Conservation (phyloP, 2,113 vertebrate species). For the Macrotus californicus region DNA sequence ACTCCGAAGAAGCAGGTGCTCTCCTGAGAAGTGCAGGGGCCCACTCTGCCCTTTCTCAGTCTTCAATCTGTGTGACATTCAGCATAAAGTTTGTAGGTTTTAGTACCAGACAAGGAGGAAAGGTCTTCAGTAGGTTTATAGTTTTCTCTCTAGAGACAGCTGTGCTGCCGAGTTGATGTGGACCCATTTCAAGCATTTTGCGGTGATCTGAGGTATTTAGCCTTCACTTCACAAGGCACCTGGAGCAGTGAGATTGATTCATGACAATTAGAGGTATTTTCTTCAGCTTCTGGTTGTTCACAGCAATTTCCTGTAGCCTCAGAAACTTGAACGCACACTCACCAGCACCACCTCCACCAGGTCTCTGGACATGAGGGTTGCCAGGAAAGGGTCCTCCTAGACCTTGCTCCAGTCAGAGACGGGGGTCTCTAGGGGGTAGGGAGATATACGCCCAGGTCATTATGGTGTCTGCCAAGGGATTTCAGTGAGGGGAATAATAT, state of each 20-base stretch:
- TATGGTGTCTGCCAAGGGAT: rapidly evolving
- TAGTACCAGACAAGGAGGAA: too few relatives aligned
- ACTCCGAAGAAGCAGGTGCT: rapidly evolving
- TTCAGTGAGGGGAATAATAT: too few relatives aligned
- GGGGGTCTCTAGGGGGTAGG: rapidly evolving
- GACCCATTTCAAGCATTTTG: background rate
- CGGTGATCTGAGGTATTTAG: too few relatives aligned
- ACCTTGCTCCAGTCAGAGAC: background rate
- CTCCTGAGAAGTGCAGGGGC: too few relatives aligned
- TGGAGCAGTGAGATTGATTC: background rate
- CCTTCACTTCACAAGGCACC: too few relatives aligned
- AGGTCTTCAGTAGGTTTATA: rapidly evolving
- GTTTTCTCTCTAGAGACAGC: too few relatives aligned
- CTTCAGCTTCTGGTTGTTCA: background rate
- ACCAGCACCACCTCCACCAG: too few relatives aligned
- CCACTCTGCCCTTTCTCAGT: background rate
- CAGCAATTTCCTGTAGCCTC: rapidly evolving
- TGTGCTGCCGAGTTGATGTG: too few relatives aligned
- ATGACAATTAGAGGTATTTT: rapidly evolving
- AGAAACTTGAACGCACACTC: background rate
- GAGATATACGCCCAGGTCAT: rapidly evolving
- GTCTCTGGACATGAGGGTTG: rapidly evolving
- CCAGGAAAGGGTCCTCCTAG: too few relatives aligned
- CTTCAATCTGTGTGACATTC: rapidly evolving
- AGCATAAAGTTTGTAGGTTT: background rate